Conservation (phyloP, 1,140 invertebrate species). For the Dendroctonus valens region DNA sequence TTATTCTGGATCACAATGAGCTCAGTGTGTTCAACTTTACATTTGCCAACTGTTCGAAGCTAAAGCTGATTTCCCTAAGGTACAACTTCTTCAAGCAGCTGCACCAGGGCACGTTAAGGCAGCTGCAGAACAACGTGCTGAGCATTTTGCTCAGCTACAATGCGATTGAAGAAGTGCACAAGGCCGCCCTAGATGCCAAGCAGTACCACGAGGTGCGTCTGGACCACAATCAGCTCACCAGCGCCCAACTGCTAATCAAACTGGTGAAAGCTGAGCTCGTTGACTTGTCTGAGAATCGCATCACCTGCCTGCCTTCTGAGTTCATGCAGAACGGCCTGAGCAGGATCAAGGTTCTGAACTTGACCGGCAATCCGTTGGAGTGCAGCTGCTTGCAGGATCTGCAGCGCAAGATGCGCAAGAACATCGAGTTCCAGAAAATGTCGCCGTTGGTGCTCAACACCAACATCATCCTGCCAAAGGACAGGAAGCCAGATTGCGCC, state of each 20-base stretch:
- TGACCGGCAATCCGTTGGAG: conserved; percentile 33
- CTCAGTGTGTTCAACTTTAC: conserved; percentile 26
- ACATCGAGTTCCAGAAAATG: conserved; percentile 34
- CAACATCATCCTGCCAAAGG: conserved; percentile 27
- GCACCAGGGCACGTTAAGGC: conserved; percentile 26
- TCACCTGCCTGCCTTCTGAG: conserved; percentile 36
- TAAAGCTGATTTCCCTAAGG: conserved; percentile 31
- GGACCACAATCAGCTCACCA: conserved; percentile 34
- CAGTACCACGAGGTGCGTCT: conserved; percentile 34
- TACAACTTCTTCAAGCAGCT: conserved; percentile 36
- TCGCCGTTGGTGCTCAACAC: conserved; percentile 30
- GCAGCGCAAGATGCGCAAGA: conserved; percentile 25
- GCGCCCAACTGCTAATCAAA: conserved; percentile 34
- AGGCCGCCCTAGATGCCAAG: conserved; percentile 28
- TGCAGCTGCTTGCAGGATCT: conserved; percentile 36
- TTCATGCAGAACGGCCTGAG: conserved; percentile 34
- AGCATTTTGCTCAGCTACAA: conserved; percentile 36
- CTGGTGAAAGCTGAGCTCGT: conserved; percentile 31
- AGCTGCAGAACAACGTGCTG: conserved; percentile 22
- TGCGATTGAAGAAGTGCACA: conserved; percentile 30
- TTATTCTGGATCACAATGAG: conserved; percentile 36
- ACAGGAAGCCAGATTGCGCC: not conserved
- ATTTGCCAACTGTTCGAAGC: conserved; percentile 24
- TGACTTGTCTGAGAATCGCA: conserved; percentile 33
- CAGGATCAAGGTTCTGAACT: conserved; percentile 32